Evolutionary conservation across 2,888 invertebrate species (phyloP), one percentile per base, ranked within the genome.

Genomic region (Eristalis tenax): DNA sequence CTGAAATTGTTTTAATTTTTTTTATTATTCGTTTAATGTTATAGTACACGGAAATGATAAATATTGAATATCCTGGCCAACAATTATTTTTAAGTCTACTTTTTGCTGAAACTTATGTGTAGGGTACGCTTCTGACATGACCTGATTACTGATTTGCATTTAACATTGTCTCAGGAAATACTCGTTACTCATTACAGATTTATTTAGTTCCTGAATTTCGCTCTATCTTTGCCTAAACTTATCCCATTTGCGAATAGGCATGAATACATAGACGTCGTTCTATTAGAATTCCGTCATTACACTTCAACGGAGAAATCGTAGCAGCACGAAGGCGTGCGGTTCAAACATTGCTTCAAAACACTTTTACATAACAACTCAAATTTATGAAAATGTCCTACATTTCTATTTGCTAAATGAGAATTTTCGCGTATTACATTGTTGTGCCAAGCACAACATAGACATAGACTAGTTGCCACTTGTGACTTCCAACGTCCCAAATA

Each of bases 1-100:
- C 98, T 98, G 94, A 18, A 50, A 18, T 50, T 2, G n/a, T 50
- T 50, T 50, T 18, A 18, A 18, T 66, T 38, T 38, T n/a, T 10
- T 23, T 6, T 43, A 32, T 28, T 64, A 64, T 50, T 23, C 38
- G 26, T 26, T 26, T 26, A 8, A n/a, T 2, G 0, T 10, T 18
- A 6, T 8, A 18, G 18, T 18, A 18, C n/a, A n/a, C n/a, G n/a
- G n/a, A n/a, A n/a, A n/a, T n/a, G n/a, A n/a, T n/a, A n/a, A n/a
- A n/a, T n/a, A n/a, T n/a, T n/a, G n/a, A n/a, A n/a, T 5, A 28
- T 4, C 4, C 4, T 2, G 5, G 4, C 28, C 28, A 28, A 28
- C 2, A 28, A 4, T 28, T 28, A 28, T 8, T 1, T 26, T 26
- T 32, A 0, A 32, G 10, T 4, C 10, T 10, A 8, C 8, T 10